Conservation (phyloP, 2,888 invertebrate species). For the Caradrina kadenii region DNA sequence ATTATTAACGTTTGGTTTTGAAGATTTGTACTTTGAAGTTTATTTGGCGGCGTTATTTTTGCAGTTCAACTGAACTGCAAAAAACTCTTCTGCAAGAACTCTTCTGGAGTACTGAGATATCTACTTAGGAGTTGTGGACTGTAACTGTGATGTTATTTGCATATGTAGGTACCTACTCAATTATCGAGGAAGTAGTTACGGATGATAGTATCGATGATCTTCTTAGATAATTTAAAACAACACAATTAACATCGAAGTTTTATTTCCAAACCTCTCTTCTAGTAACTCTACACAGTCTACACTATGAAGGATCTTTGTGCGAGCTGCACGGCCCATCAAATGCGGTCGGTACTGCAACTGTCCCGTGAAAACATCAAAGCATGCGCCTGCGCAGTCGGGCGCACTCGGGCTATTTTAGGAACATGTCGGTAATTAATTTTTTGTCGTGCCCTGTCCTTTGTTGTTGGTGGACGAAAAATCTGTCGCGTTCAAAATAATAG, state of each 20-base stretch:
- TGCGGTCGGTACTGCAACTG: constrained; percentile 53
- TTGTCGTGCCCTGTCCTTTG: constrained; percentile 81
- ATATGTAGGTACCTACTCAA: too few species aligned
- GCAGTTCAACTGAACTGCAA: too few species aligned
- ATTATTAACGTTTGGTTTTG: constrained; percentile 40
- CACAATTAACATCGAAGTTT: too few species aligned
- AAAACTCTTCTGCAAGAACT: too few species aligned
- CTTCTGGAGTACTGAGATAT: constrained; percentile 10
- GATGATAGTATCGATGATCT: too few species aligned
- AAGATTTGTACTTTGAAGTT: constrained; percentile 29
- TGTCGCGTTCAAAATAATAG: constrained; percentile 54
- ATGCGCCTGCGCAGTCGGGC: constrained; percentile 62
- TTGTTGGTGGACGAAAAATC: constrained; percentile 69
- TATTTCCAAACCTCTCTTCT: neutral
- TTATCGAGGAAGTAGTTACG: too few species aligned
- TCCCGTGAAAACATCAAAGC: constrained; percentile 79
- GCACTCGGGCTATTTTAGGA: constrained; percentile 79
- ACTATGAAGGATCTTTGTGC: constrained; percentile 39
- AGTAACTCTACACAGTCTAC: constrained; percentile 36
- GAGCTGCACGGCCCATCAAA: constrained; percentile 56
- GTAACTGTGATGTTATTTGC: neutral
- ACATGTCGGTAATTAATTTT: constrained; percentile 83
- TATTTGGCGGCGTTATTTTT: constrained; percentile 29
- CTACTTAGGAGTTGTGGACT: neutral
- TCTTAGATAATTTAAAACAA: too few species aligned